phyloP scores from a whole-genome alignment of 2,888 invertebrate species.

The Anodontia alba region DNA sequence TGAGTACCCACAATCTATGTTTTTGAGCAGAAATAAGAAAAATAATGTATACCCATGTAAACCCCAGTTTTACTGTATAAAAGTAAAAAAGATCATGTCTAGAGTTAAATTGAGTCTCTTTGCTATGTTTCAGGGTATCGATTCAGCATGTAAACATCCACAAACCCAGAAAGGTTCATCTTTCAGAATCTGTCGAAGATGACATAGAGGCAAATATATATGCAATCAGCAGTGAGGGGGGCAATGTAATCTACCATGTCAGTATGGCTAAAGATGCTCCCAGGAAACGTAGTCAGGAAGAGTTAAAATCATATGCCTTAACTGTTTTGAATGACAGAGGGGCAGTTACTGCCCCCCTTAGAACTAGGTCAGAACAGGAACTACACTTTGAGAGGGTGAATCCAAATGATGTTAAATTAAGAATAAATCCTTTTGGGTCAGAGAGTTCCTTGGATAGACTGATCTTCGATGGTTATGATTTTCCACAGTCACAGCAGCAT shows the following conservation, averaged over 20 bases:
- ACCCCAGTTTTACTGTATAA: no score
- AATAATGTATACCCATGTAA: no score
- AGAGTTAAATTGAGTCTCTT: no score
- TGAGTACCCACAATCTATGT: no score
- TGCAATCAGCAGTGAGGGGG: conserved; percentile 93
- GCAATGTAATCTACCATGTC: conserved; percentile 88
- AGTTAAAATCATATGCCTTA: conserved; percentile 86
- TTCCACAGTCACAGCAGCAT: conserved; percentile 63
- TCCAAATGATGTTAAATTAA: conserved; percentile 88
- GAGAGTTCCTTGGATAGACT: conserved; percentile 80
- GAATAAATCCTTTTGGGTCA: conserved; percentile 89
- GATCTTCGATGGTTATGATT: conserved; percentile 79
- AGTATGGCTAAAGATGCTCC: conserved; percentile 83
- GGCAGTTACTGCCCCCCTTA: conserved; percentile 69
- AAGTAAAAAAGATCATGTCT: no score
- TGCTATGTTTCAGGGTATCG: conserved; percentile 80
- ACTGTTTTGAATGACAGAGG: conserved; percentile 85
- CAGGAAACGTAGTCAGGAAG: conserved; percentile 80
- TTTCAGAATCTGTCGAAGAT: conserved; percentile 73
- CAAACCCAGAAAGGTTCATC: conserved; percentile 79
- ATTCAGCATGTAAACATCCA: conserved; percentile 86
- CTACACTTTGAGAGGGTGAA: conserved; percentile 86
- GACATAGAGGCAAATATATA: conserved; percentile 88
- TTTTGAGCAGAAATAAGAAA: no score
- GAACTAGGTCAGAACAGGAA: conserved; percentile 85